These are phyloP conservation scores for Hemicentrotus pulcherrimus DNA, from an alignment of 35 echinoderm and acorn worm species.

Conservation along the genomic window DNA sequence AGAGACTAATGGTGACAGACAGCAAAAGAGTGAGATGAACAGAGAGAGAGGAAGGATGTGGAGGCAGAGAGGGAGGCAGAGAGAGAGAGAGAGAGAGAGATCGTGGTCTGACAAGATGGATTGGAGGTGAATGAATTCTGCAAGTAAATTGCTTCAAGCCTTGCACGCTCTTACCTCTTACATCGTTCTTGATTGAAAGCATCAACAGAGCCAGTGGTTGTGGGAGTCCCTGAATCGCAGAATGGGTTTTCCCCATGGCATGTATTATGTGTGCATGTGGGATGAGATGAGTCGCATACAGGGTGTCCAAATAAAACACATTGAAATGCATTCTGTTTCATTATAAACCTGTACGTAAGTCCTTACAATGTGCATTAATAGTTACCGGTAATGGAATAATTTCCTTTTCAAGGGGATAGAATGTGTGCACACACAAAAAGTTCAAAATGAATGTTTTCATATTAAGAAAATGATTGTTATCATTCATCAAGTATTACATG, in stretches of 20 bases:
- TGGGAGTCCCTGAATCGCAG: not conserved
- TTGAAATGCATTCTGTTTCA: not conserved
- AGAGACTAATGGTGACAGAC: not conserved
- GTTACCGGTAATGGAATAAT: too few species aligned
- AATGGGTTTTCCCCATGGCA: not conserved
- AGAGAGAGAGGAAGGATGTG: too few species aligned
- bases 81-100: not conserved
- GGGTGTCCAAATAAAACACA: not conserved
- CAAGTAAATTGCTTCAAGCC: not conserved
- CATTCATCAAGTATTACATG: too few species aligned
- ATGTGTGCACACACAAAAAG: too few species aligned
- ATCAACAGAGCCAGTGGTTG: not conserved
- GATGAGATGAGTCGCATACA: not conserved
- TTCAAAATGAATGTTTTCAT: too few species aligned
- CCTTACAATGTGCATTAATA: too few species aligned
- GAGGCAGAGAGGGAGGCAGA: not conserved
- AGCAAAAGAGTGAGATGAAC: too few species aligned
- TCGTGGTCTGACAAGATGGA: not conserved
- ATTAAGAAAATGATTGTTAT: too few species aligned
- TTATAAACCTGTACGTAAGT: too few species aligned
- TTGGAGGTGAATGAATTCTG: not conserved
- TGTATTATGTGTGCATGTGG: not conserved
- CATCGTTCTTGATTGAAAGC: not conserved
- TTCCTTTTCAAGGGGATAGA: too few species aligned
- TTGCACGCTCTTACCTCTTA: not conserved